Percentiles rank a stretch among this genome's conserved stretches.
Conservation (phyloP, 2,888 invertebrate genomes). For the Lasioglossum figueresi region DNA sequence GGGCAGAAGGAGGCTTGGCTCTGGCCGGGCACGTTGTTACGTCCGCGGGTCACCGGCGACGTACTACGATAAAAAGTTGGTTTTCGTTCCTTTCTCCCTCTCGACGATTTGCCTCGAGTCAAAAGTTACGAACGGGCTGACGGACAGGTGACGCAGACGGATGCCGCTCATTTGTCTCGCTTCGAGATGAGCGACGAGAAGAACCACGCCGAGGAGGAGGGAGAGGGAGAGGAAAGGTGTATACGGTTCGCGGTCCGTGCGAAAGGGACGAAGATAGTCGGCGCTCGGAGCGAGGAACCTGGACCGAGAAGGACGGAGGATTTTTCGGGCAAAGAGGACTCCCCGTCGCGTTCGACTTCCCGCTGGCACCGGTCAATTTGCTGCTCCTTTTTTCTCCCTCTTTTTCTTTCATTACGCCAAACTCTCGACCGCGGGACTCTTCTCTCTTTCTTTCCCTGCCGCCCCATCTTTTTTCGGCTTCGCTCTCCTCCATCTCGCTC, state of each 20-base stretch:
- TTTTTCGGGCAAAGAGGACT: slow-evolving; percentile 79
- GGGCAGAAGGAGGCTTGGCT: neutral
- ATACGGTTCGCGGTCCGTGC: slow-evolving; percentile 33
- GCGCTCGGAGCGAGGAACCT: slow-evolving; percentile 60
- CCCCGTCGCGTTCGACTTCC: slow-evolving; percentile 78
- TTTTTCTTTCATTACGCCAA: slow-evolving; percentile 70
- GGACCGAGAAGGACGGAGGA: slow-evolving; percentile 71
- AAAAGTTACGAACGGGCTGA: slow-evolving; percentile 81
- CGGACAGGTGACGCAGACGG: slow-evolving; percentile 84
- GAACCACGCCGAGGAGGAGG: slow-evolving; percentile 33
- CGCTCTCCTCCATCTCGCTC: neutral
- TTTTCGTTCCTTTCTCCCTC: slow-evolving; percentile 61
- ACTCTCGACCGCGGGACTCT: slow-evolving; percentile 58
- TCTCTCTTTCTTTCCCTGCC: slow-evolving; percentile 49
- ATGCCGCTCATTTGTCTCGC: slow-evolving; percentile 84
- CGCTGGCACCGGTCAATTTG: slow-evolving; percentile 79
- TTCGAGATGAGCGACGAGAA: slow-evolving; percentile 80
- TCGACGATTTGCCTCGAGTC: slow-evolving; percentile 74
- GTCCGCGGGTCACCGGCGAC: slow-evolving; percentile 66
- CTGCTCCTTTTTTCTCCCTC: slow-evolving; percentile 75
- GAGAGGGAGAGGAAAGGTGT: slow-evolving; percentile 61
- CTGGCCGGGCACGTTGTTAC: slow-evolving; percentile 30
- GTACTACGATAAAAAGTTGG: slow-evolving; percentile 62
- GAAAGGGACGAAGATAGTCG: slow-evolving; percentile 52
- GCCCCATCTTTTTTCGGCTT: neutral